Base-by-base conservation (phyloP, 2,113 vertebrate species). In the Charadrius vociferus region DNA sequence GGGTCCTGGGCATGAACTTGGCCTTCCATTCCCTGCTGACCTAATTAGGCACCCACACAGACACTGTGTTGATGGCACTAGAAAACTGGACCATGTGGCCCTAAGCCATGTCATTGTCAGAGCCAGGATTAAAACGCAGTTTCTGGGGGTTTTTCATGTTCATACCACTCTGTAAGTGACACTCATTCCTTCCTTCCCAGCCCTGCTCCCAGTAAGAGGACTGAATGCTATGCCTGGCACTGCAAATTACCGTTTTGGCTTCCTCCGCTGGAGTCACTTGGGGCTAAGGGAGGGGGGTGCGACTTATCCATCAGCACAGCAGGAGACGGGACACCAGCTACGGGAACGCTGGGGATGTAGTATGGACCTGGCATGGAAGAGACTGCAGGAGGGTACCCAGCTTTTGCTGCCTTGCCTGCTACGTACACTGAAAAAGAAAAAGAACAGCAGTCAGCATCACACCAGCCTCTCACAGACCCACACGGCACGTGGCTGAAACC, bases 331-430 rank as follows among this genome's bases (percentile, higher is more conserved):
- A 98, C 96, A 71, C 99, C 98, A 93, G 99, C 97, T 80, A 99
- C 97, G 34, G 99, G 99, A 74, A 99, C 98, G 37, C 98, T 98
- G 75, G 99, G 99, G 78, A 99, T 99, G 98, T 99, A 99, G 97
- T 99, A 99, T 11, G 99, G 98, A 71, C 99, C 99, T 85, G 99
- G 99, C 97, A 99, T 97, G 85, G 98, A 85, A 53, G 99, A 98
- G 53, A 99, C 97, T 67, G 97, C 98, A 87, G 99, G 93, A 86
- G 98, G 98, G 39, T 98, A 99, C 36, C 98, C 97, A 68, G 97
- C 98, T 97, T 99, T 99, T 20, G 98, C 99, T 86, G 98, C 98
- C 97, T 99, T 99, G 80, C 99, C 99, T 47, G 99, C 99, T 97
- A 99, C 98, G 65, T 99, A 99, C 84, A 99, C 99, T 99, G 97